These are phyloP conservation scores for Ormyrus thymus DNA, from an alignment of 2,888 invertebrate genomes.

Conservation along the genomic window DNA sequence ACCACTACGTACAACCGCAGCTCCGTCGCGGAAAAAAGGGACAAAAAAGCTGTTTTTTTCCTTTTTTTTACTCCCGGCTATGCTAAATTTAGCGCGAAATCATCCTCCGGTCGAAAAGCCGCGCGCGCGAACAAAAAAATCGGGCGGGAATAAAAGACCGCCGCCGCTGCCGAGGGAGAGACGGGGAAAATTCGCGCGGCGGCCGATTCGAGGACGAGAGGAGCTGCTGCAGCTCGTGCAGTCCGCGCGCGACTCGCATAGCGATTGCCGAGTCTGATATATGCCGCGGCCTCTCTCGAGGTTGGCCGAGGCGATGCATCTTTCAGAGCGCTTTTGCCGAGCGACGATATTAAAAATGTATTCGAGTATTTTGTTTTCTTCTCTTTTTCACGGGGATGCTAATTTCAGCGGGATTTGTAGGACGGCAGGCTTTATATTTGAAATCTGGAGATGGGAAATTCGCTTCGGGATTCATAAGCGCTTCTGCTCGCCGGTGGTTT, in stretches of 20 bases:
- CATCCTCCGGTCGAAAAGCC: constrained; percentile 1
- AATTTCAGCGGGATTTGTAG: neutral
- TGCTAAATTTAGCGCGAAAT: constrained; percentile 39
- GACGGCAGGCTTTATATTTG: too few species aligned
- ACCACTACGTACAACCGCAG: neutral
- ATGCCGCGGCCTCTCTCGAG: neutral
- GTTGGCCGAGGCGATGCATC: neutral
- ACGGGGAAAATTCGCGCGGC: constrained; percentile 22
- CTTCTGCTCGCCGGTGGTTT: too few species aligned
- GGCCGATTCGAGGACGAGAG: constrained; percentile 20
- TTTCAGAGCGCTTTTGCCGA: neutral
- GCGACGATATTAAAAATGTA: neutral
- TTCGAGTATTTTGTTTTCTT: neutral
- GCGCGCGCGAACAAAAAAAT: neutral
- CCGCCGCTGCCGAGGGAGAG: neutral
- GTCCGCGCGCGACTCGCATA: constrained; percentile 8
- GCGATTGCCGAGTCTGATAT: constrained; percentile 25
- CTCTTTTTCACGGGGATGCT: neutral
- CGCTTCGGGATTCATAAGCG: too few species aligned
- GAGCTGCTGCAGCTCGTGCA: neutral
- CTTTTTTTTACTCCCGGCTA: too few species aligned
- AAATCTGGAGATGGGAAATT: too few species aligned
- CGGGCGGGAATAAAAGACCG: neutral
- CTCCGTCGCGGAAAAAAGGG: neutral
- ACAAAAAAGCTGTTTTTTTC: neutral